A percentile compares a stretch with the other conserved stretches of the same genome.
phyloP scores from a whole-genome alignment of 2,888 invertebrate genomes.

The Eudasyphora cyanicolor region DNA sequence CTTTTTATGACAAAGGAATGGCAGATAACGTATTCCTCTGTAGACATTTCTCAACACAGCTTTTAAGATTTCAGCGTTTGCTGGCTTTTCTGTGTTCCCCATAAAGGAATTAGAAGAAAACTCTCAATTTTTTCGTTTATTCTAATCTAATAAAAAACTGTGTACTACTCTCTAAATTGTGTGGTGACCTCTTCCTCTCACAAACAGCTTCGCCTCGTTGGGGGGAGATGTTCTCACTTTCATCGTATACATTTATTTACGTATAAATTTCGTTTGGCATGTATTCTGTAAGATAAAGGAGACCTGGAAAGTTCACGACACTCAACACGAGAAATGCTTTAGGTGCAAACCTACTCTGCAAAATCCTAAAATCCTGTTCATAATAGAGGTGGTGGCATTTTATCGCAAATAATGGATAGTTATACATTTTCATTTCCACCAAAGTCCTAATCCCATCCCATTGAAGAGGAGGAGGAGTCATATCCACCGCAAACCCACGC shows the following conservation, averaged over 20 bases:
- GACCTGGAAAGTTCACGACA: not conserved
- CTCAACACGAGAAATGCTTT: no score
- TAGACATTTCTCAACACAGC: not conserved
- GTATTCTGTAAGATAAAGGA: not conserved
- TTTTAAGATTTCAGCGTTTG: not conserved
- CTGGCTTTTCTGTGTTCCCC: constrained; percentile 7
- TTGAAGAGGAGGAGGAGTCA: no score
- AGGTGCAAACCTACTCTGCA: not conserved
- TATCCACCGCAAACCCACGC: not conserved
- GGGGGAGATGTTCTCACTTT: not conserved
- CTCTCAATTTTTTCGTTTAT: constrained; percentile 18
- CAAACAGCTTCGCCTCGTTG: not conserved
- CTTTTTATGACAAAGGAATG: not conserved
- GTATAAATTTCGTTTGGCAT: not conserved
- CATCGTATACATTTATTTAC: not conserved
- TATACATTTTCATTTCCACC: not conserved
- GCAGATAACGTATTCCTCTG: not conserved
- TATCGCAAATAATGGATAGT: not conserved
- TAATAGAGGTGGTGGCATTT: not conserved
- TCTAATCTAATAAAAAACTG: not conserved
- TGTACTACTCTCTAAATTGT: not conserved
- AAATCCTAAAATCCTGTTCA: not conserved
- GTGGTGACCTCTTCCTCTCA: not conserved
- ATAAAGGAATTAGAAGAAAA: not conserved
- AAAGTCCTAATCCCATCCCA: no score